Base-by-base conservation (phyloP, 2,113 vertebrate genomes). In the Crotophaga sulcirostris region DNA sequence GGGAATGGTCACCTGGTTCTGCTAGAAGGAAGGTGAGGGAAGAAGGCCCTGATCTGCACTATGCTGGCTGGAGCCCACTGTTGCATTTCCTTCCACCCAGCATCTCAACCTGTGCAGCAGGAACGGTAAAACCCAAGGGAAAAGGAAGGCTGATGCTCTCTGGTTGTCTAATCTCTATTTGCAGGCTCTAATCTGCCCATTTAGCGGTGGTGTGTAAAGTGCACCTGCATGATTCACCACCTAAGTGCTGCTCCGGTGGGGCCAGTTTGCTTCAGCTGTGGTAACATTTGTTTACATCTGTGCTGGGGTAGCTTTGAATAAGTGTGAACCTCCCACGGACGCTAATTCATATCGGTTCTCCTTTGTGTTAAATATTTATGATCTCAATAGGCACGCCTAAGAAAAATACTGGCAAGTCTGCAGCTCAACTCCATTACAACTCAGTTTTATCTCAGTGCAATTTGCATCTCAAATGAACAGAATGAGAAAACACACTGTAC, bases 311-410 rank as follows among this genome's bases (percentile, higher is more conserved):
- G 90, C 80, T 85, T 52, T 29, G 89, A 60, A 28, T 47, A 56
- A 90, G 89, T 1, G 60, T 2, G 13, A 94, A 21, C 84, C 91
- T 97, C 93, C 95, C 87, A 68, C 85, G 9, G 84, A 67, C 11
- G 54, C 74, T 74, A 94, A 92, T 93, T 95, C 87, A 69, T 87
- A 87, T 83, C 36, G 24, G 73, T 54, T 92, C 96, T 92, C 91
- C 87, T 90, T 67, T 54, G 74, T 73, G 89, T 96, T 88, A 84
- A 91, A 92, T 89, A 95, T 92, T 91, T 75, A 89, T 76, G 62
- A 36, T 90, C 69, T 34, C 86, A 80, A 92, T 66, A 80, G 84
- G 42, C 92, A 70, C 89, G 82, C 95, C 91, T 91, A 90, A 91
- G 94, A 83, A 93, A 96, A 94, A 84, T 26, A 91, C 55, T n/a